A percentile compares a stretch with the other conserved stretches of the same genome.
Conservation (phyloP, 2,113 vertebrate species). For the Pterophyllum scalare region DNA sequence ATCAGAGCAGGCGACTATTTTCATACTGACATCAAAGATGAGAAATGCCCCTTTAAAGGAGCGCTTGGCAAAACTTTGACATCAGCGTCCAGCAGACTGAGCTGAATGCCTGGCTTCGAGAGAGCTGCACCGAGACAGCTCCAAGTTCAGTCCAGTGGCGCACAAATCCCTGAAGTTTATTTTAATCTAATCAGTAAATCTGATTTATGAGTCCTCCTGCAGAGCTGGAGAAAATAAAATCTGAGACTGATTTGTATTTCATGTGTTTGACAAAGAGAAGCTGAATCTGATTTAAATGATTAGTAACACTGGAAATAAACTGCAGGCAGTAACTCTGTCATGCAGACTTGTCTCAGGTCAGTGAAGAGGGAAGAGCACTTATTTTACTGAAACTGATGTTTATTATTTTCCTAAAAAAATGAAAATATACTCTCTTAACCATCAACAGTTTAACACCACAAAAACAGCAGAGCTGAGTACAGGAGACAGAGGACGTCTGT, state of each 20-base stretch:
- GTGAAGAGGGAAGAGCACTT: background rate
- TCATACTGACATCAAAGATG: conserved; percentile 18
- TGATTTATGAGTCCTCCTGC: background rate
- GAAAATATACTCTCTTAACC: background rate
- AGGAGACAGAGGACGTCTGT: background rate
- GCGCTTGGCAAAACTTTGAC: background rate
- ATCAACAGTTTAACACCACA: background rate
- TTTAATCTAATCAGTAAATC: background rate
- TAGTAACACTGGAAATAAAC: background rate
- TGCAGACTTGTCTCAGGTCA: background rate
- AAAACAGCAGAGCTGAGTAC: background rate
- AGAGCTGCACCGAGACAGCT: background rate
- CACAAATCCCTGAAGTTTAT: background rate
- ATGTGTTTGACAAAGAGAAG: too few relatives aligned
- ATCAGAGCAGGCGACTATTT: background rate
- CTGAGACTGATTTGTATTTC: background rate
- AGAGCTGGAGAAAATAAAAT: background rate
- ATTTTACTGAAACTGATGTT: background rate
- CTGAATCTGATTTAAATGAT: background rate
- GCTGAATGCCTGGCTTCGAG: background rate
- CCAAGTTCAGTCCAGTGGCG: background rate
- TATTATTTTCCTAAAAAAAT: background rate
- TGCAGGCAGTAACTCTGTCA: background rate
- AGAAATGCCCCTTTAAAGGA: background rate
- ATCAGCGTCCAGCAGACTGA: background rate